Evolutionary conservation across 92 coral and sea anemone genomes (phyloP), one percentile per base, ranked within the genome.

Genomic region (Actinernus sp.): DNA sequence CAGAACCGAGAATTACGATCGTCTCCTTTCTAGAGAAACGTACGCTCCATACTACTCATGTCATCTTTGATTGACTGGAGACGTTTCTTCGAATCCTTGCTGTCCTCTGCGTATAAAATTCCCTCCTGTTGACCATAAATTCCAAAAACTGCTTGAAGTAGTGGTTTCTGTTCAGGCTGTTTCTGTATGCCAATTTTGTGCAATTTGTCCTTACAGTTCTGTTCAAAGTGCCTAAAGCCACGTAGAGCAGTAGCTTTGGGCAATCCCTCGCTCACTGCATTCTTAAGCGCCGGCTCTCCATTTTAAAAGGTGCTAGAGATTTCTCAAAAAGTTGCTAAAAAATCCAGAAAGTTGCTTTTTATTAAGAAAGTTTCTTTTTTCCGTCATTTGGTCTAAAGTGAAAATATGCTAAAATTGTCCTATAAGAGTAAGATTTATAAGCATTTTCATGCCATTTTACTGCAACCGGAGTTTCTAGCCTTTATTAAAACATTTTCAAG

Each of bases 101-200:
- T 74, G 55, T 67, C 60, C 9, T 66, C 28, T 12, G 71, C 32
- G 1, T 82, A 69, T 3, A 81, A 55, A 44, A 82, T 39, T 10
- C 54, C 63, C 7, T 74, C 36, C n/a, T n/a, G n/a, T n/a, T n/a
- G n/a, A 13, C 41, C 66, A 22, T 36, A 31, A 26, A 14, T 45
- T n/a, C 68, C 89, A 61, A 83, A 83, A 19, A 83, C 79, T 1
- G 1, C 3, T 10, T 83, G 65, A 2, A 83, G 37, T 46, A 83
- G 67, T 5, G 67, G 14, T 7, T 74, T 68, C 56, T 74, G 78
- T 6, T 82, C 78, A n/a, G 65, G 46, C 45, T 67, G 31, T 22
- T 68, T 68, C 10, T 19, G 31, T 11, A 74, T 59, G 23, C 79
- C 89, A 10, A 50, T 0, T 7, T 22, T 37, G 16, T 43, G 31